Percentiles rank a stretch among this genome's conserved stretches.
Evolutionary conservation across 2,113 vertebrate species (phyloP).

Genomic region (Neopipo cinnamomea): DNA sequence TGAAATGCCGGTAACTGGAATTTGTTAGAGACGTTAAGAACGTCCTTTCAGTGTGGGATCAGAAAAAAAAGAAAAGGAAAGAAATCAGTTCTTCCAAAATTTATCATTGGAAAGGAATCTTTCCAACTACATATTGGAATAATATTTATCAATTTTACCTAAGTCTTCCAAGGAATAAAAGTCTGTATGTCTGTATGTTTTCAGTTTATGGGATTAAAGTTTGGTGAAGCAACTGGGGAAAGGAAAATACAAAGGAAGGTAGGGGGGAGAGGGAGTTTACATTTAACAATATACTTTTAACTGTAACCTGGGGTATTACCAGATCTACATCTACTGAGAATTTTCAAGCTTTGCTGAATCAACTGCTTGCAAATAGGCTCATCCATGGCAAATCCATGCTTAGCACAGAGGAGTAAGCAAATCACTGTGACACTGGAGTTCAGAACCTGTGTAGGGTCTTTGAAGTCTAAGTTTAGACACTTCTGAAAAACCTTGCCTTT

Average conservation of each 20-base stretch:
- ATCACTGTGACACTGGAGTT: neutral
- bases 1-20: fast-evolving
- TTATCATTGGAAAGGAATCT: neutral
- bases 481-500: neutral
- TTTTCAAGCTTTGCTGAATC: neutral
- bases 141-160: neutral
- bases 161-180: neutral
- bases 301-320: neutral
- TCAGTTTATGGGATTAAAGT: neutral
- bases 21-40: neutral
- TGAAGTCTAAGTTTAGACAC: neutral
- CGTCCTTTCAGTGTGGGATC: neutral
- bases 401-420: neutral
- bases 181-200: neutral
- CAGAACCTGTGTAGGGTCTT: neutral
- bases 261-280: fast-evolving
- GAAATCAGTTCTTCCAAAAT: neutral
- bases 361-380: neutral
- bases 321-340: neutral
- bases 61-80: neutral
- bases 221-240: neutral
- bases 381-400: neutral
- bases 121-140: no score
- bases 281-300: neutral
- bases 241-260: neutral